A percentile compares a stretch with the other conserved stretches of the same genome.
Evolutionary conservation across 2,797 vertebrate species (phyloP).

Genomic region (Masticophis lateralis): DNA sequence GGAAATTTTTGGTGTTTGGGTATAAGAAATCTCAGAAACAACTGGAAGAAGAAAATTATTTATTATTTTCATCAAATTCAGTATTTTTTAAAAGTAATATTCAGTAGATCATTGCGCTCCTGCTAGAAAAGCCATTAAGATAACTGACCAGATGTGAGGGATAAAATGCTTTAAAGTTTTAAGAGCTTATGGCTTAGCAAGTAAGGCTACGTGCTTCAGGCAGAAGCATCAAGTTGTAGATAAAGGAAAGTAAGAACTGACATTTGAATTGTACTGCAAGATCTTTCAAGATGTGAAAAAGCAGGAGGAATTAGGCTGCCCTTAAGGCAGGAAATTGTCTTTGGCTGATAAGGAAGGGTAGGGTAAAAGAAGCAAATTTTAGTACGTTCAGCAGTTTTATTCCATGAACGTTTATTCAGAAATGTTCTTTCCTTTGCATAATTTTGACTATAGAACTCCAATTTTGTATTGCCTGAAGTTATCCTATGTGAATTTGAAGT

Average conservation of each 20-base stretch:
- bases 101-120: background rate
- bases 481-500: background rate
- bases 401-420: background rate
- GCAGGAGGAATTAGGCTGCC: background rate
- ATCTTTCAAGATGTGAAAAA: background rate
- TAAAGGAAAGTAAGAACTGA: background rate
- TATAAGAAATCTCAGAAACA: slow-evolving; percentile 46
- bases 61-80: slow-evolving; percentile 14
- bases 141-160: background rate
- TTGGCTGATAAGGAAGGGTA: background rate
- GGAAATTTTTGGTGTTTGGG: slow-evolving; percentile 52
- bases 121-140: background rate
- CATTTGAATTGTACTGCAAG: background rate
- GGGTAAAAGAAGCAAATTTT: background rate
- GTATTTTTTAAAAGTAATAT: background rate
- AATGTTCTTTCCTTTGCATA: background rate
- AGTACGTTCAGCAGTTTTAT: background rate
- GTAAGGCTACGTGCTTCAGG: background rate
- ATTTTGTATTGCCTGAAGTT: background rate
- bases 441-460: background rate
- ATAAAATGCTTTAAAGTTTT: background rate
- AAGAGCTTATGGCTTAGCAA: background rate
- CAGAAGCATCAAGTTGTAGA: background rate
- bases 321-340: background rate
- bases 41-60: slow-evolving; percentile 16